Conservation (phyloP, 2,113 vertebrate species). For the Neodon shergylaensis region DNA sequence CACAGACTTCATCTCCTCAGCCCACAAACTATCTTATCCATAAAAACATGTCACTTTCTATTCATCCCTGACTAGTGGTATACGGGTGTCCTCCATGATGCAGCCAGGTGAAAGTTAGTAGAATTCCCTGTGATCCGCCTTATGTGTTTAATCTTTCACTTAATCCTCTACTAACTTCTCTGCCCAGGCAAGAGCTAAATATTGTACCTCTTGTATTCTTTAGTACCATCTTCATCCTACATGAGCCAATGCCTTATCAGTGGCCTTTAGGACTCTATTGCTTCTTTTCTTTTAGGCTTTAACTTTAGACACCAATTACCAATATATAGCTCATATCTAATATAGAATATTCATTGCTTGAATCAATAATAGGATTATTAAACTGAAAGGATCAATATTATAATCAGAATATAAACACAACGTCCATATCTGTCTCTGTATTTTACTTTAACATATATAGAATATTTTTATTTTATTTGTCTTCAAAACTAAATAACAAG, state of each 20-base stretch:
- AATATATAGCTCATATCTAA: constrained; percentile 60
- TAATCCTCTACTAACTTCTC: neutral
- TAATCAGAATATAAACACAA: constrained; percentile 44
- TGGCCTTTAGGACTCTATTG: constrained; percentile 36
- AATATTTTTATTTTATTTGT: constrained; percentile 52
- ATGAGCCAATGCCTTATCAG: constrained; percentile 6
- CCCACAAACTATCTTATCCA: neutral
- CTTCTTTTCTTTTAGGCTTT: constrained; percentile 64
- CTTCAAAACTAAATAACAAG: constrained; percentile 52
- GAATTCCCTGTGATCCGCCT: constrained; percentile 11
- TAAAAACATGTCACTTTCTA: constrained; percentile 59
- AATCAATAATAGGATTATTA: constrained; percentile 64
- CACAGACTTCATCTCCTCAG: constrained; percentile 40
- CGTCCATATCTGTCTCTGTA: constrained; percentile 42
- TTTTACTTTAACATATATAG: constrained; percentile 16
- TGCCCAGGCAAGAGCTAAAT: neutral
- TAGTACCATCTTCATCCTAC: neutral
- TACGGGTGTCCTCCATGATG: neutral
- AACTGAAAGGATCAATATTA: constrained; percentile 37
- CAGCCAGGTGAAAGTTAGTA: constrained; percentile 7
- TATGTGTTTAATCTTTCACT: neutral
- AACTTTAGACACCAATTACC: constrained; percentile 64
- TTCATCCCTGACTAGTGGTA: constrained; percentile 48
- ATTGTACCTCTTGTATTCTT: neutral
- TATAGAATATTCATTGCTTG: constrained; percentile 41